phyloP scores from a whole-genome alignment of 2,888 invertebrate species.

The Luperina testacea region DNA sequence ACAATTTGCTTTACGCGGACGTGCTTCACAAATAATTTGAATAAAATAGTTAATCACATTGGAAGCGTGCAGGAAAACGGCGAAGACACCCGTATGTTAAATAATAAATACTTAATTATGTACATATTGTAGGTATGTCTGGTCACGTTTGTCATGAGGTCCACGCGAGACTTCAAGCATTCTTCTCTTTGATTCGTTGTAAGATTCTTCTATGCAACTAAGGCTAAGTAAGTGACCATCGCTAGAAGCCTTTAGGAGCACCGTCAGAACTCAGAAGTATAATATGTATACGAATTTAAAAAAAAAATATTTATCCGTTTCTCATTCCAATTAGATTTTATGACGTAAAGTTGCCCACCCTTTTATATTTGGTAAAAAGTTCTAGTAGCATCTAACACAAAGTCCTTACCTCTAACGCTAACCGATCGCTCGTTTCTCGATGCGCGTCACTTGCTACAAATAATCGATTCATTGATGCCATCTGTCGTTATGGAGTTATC shows the following conservation, averaged over 20 bases:
- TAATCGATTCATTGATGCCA: slow-evolving; percentile 65
- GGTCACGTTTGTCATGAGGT: slow-evolving; percentile 23
- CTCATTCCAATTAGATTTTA: neutral
- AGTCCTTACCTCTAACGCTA: slow-evolving; percentile 26
- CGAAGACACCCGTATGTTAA: slow-evolving; percentile 51
- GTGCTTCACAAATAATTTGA: slow-evolving; percentile 41
- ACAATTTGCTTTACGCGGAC: slow-evolving; percentile 4
- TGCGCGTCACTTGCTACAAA: slow-evolving; percentile 64
- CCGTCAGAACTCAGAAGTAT: neutral
- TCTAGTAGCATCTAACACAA: slow-evolving; percentile 34
- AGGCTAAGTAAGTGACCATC: neutral
- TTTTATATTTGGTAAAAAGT: neutral
- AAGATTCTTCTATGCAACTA: neutral
- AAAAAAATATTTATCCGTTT: neutral
- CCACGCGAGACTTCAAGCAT: neutral
- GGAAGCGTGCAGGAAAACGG: slow-evolving; percentile 53
- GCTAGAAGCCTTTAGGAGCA: neutral
- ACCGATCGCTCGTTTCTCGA: slow-evolving; percentile 31
- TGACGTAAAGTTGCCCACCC: neutral
- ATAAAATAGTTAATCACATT: slow-evolving; percentile 42
- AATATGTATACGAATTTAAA: neutral
- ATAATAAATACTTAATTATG: slow-evolving; percentile 39
- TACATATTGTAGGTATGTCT: slow-evolving; percentile 27
- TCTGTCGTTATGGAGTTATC: slow-evolving; percentile 41
- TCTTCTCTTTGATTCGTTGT: neutral